Base-by-base conservation (phyloP, 2,797 vertebrate species). In the Gymnodraco acuticeps region DNA sequence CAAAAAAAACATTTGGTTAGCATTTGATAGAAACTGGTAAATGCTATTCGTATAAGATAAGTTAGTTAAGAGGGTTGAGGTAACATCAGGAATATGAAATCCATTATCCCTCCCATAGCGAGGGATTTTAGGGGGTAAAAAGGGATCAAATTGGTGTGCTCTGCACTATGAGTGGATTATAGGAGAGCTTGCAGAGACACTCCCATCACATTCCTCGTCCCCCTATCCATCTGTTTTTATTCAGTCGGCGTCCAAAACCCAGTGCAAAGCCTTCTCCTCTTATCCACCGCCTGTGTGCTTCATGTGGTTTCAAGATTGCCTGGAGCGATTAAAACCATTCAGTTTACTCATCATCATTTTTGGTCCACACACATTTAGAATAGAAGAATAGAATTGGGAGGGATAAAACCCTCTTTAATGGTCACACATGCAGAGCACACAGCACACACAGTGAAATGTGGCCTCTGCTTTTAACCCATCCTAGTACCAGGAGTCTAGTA, bases 171-270 rank as follows among this genome's bases (percentile, higher is more conserved):
- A 64, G 42, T 65, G 66, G 58, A 75, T 80, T 64, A 73, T 5
- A 51, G 47, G 9, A 53, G 17, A 41, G 55, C 53, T 74, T 77
- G 61, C 47, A 74, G 60, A 80, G 45, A 81, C 54, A 65, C 78
- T 63, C 68, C 72, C 72, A 50, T 69, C 69, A 77, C 73, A 84
- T 92, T 88, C 75, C 84, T 81, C 33, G 43, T 73, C 66, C 43
- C 51, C 65, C 63, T 53, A 43, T 79, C 75, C 87, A 88, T 87
- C 83, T 89, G 50, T 83, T 88, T 89, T 76, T 56, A 90, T 89
- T 89, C 43, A 66, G 61, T 55, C 12, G 4, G 11, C 43, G 75
- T 83, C 73, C 73, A 62, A 62, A 78, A 81, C 47, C 15, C 55
- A 50, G 11, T 52, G 54, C 64, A 70, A 55, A 31, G 48, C 38